A percentile compares a stretch with the other conserved stretches of the same genome.
These are phyloP conservation scores for Gymnoscopelus microlampas DNA, from an alignment of 2,797 vertebrate species.

Conservation along the genomic window DNA sequence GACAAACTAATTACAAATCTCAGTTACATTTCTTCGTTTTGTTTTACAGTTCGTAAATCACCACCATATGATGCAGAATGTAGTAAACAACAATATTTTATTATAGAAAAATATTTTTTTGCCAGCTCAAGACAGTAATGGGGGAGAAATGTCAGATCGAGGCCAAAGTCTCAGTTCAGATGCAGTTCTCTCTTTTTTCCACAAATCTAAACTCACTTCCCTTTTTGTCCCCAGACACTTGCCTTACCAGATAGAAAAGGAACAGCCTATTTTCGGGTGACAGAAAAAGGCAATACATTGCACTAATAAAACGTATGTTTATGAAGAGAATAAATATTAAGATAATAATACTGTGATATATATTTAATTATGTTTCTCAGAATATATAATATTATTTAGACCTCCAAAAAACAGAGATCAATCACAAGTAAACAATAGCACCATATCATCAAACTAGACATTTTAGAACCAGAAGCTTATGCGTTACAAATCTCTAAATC, in stretches of 20 bases:
- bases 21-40: slow-evolving; percentile 11
- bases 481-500: slow-evolving; percentile 47
- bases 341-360: slow-evolving; percentile 53
- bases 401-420: slow-evolving; percentile 38
- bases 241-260: slow-evolving; percentile 42
- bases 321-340: slow-evolving; percentile 70
- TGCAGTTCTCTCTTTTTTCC: slow-evolving; percentile 25
- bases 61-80: slow-evolving; percentile 25
- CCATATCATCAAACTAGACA: slow-evolving; percentile 52
- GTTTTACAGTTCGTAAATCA: slow-evolving; percentile 24
- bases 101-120: slow-evolving; percentile 77
- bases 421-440: slow-evolving; percentile 68
- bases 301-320: slow-evolving; percentile 31
- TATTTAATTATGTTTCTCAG: slow-evolving; percentile 56
- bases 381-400: slow-evolving; percentile 69
- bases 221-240: slow-evolving; percentile 26
- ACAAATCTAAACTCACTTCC: background rate
- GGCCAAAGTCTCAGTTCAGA: slow-evolving; percentile 50
- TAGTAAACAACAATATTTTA: slow-evolving; percentile 64
- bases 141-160: background rate
- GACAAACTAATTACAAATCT: slow-evolving; percentile 28
- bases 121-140: slow-evolving; percentile 29
- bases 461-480: slow-evolving; percentile 74
- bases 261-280: slow-evolving; percentile 38
- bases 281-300: slow-evolving; percentile 44